These are phyloP conservation scores for Apotomis turbidana DNA, from an alignment of 2,888 invertebrate genomes.

Conservation along the genomic window DNA sequence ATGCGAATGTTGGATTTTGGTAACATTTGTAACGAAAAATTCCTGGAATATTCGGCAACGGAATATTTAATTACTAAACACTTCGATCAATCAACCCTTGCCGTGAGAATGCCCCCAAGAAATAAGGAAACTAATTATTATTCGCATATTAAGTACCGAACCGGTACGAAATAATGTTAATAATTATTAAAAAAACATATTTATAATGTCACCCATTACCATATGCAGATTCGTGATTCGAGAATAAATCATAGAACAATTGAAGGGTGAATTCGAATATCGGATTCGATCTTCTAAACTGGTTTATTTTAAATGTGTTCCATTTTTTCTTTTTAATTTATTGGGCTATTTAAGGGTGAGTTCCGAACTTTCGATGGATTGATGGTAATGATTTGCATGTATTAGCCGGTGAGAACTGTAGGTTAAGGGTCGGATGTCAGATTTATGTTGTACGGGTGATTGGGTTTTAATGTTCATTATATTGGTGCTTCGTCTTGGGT, in stretches of 20 bases:
- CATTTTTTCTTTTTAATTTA: slow-evolving; percentile 73
- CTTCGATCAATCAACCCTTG: slow-evolving; percentile 72
- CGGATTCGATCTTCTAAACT: slow-evolving; percentile 59
- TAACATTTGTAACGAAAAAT: slow-evolving; percentile 28
- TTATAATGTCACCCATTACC: slow-evolving; percentile 58
- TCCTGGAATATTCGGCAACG: slow-evolving; percentile 33
- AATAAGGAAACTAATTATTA: slow-evolving; percentile 79
- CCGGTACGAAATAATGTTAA: slow-evolving; percentile 61
- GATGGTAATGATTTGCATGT: slow-evolving; percentile 76
- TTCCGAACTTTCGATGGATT: slow-evolving; percentile 58
- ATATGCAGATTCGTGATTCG: slow-evolving; percentile 75
- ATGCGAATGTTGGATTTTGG: slow-evolving; percentile 17
- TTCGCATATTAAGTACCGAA: slow-evolving; percentile 77
- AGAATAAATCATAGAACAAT: slow-evolving; percentile 82
- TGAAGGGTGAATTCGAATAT: slow-evolving; percentile 58
- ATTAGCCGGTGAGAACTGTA: slow-evolving; percentile 69
- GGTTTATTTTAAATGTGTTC: slow-evolving; percentile 63
- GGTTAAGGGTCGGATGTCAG: slow-evolving; percentile 37
- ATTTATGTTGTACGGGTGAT: slow-evolving; percentile 40
- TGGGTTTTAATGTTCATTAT: slow-evolving; percentile 35
- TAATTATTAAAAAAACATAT: slow-evolving; percentile 65
- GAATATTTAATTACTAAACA: slow-evolving; percentile 38
- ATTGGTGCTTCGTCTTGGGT: slow-evolving; percentile 19
- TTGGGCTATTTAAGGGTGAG: slow-evolving; percentile 69
- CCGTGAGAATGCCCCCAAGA: slow-evolving; percentile 73